phyloP scores from a whole-genome alignment of 2,113 vertebrate species.

The Ancistrus triradiatus region DNA sequence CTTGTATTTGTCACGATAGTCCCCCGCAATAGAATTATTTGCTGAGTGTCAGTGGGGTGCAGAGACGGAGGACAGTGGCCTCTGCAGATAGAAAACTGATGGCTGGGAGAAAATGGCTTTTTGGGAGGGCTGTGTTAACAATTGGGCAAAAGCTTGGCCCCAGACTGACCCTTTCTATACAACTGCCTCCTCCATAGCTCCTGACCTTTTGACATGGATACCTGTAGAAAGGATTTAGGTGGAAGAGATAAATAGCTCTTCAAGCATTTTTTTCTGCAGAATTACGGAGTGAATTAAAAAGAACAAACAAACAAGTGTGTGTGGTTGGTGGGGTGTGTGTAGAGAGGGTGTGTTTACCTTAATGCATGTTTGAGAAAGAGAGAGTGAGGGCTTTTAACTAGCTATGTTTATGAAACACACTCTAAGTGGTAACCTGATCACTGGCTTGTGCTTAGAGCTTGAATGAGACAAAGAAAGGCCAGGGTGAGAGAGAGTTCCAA shows the following conservation, averaged over 20 bases:
- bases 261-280: conserved; percentile 52
- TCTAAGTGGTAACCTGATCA: conserved; percentile 71
- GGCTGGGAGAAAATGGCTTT: conserved; percentile 27
- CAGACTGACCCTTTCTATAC: conserved; percentile 79
- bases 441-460: conserved; percentile 49
- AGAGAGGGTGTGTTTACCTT: conserved; percentile 49
- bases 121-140: conserved; percentile 72
- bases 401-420: conserved; percentile 40
- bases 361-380: conserved; percentile 49
- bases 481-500: conserved; percentile 70
- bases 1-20: conserved; percentile 61
- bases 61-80: conserved; percentile 50
- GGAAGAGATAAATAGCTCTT: conserved; percentile 63
- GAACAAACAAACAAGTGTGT: conserved; percentile 52
- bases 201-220: conserved; percentile 86
- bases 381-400: conserved; percentile 34
- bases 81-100: conserved; percentile 58
- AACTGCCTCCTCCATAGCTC: conserved; percentile 64
- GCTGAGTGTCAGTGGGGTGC: conserved; percentile 56
- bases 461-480: conserved; percentile 72
- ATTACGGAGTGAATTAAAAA: conserved; percentile 52
- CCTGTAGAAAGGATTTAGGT: conserved; percentile 74
- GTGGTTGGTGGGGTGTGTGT: conserved; percentile 39
- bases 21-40: conserved; percentile 63
- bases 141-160: conserved; percentile 87